Base-by-base conservation (phyloP, 2,888 invertebrate genomes). In the Anoplius nigerrimus region DNA sequence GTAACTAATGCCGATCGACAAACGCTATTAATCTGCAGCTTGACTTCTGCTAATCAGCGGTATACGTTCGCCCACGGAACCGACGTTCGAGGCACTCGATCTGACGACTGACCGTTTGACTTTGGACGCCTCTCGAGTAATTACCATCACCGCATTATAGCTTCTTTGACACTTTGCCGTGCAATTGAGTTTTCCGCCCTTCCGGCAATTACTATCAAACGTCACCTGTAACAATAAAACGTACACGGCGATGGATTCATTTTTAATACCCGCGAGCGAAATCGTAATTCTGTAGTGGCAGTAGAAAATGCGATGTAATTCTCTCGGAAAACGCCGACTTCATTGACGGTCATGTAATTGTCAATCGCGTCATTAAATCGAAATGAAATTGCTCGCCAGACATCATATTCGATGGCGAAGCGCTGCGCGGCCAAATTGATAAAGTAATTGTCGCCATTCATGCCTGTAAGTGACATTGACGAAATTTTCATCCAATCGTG, bases 1-100 rank as follows among this genome's bases (percentile, higher is more conserved):
- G 82, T 84, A 82, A 85, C 81, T 83, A 85, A 84, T 82, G 78
- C 74, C 77, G 78, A 82, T 84, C 75, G 77, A 79, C 74, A 84
- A 84, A 83, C 79, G 81, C 84, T 76, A 84, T 85, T 84, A 84
- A 85, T 84, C 80, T 78, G 61, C 61, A 74, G 72, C 72, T 70
- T 78, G 77, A 78, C 82, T 84, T 83, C 79, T 76, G 74, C 73
- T 80, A 82, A 84, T 81, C 81, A 80, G 58, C 61, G 67, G 62
- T 55, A 20, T 16, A 64, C 59, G 51, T 61, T 34, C 51, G 63
- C 70, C 63, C 57, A 48, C 24, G 42, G 42, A n/a, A 21, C 20
- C 27, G 22, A 48, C 16, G 62, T 34, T 53, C 48, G 43, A 22
- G 16, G 15, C 11, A 48, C 2, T n/a, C 57, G 13, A 24, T 2